Conservation (phyloP, 2,113 vertebrate species). For the Lates calcarifer region DNA sequence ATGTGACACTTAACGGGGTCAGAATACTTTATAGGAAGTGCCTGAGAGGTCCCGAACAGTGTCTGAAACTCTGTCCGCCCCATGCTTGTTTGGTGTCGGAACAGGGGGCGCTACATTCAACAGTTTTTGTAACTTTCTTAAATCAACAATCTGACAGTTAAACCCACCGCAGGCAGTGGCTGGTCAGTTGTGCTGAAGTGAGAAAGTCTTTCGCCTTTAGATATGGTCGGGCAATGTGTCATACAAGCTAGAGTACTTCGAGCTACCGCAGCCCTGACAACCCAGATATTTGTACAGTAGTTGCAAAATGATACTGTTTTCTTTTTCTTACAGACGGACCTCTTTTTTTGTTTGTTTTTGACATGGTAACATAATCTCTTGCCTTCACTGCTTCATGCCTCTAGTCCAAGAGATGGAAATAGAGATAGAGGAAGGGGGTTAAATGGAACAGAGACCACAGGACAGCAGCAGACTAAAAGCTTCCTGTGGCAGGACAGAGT, state of each 20-base stretch:
- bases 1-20: too few relatives aligned
- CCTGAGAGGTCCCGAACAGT: too few relatives aligned
- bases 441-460: constrained; percentile 66
- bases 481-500: constrained; percentile 69
- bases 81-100: background rate
- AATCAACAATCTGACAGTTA: background rate
- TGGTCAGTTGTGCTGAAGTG: background rate
- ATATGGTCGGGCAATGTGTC: too few relatives aligned
- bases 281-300: constrained; percentile 17
- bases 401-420: constrained; percentile 60
- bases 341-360: constrained; percentile 33
- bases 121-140: background rate
- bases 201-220: background rate
- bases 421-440: constrained; percentile 63
- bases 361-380: constrained; percentile 59
- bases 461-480: constrained; percentile 77
- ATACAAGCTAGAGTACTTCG: background rate
- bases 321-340: constrained; percentile 34
- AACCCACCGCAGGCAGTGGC: too few relatives aligned
- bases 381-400: constrained; percentile 34
- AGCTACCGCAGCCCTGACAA: background rate
- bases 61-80: background rate
- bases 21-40: too few relatives aligned
- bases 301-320: constrained; percentile 30
- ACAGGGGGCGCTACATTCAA: too few relatives aligned